A percentile compares a stretch with the other conserved stretches of the same genome.
Conservation (phyloP, 2,797 vertebrate species). For the Staurois parvus region DNA sequence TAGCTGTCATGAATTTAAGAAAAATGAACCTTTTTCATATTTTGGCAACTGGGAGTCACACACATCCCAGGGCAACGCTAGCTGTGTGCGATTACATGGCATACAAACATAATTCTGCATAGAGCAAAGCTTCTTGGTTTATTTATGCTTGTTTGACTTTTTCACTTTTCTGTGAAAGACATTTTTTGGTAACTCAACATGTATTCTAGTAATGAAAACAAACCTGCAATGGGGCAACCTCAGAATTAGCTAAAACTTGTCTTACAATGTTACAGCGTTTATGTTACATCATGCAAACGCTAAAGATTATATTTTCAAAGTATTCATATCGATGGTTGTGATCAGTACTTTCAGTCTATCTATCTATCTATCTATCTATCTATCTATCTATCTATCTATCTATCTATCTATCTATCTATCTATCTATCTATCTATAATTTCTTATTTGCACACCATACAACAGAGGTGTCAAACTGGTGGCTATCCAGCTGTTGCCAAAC, state of each 20-base stretch:
- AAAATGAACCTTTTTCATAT: slow-evolving; percentile 43
- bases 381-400: too few relatives aligned
- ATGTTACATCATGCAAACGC: too few relatives aligned
- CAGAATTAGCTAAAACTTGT: neutral
- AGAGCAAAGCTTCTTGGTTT: neutral
- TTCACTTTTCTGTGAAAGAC: neutral
- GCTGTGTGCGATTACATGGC: neutral
- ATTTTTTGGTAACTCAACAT: neutral
- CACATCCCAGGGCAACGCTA: slow-evolving; percentile 17
- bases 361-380: too few relatives aligned
- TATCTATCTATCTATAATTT: too few relatives aligned
- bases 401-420: too few relatives aligned
- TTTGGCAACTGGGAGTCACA: slow-evolving; percentile 18
- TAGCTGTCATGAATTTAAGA: slow-evolving; percentile 35
- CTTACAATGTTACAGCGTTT: neutral
- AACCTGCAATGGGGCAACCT: neutral
- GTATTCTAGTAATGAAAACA: slow-evolving; percentile 14
- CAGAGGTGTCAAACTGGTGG: too few relatives aligned
- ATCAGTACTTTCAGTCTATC: too few relatives aligned
- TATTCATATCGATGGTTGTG: too few relatives aligned
- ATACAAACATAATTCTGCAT: slow-evolving; percentile 40
- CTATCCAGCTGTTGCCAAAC: too few relatives aligned
- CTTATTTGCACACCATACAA: too few relatives aligned
- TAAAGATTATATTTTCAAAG: too few relatives aligned
- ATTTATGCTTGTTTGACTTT: slow-evolving; percentile 30